Conservation (phyloP, 2,113 vertebrate species). For the Chaetodon auriga region DNA sequence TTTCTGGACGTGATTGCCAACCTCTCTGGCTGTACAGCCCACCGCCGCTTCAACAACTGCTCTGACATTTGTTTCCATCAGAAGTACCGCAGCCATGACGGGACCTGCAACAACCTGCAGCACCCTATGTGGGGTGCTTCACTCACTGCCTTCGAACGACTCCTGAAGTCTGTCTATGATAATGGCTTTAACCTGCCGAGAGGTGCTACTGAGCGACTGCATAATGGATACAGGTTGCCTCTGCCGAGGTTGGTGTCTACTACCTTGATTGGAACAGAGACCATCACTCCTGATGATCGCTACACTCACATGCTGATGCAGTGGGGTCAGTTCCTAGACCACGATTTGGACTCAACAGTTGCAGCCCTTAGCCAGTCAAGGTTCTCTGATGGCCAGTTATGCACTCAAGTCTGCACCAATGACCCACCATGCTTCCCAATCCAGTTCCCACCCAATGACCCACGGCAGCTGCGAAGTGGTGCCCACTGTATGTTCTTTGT, state of each 20-base stretch:
- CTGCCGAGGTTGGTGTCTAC: slow-evolving; percentile 95
- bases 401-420: slow-evolving; percentile 91
- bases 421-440: slow-evolving; percentile 97
- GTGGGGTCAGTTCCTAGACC: slow-evolving; percentile 99
- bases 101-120: slow-evolving; percentile 98
- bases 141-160: slow-evolving; percentile 94
- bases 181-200: slow-evolving; percentile 97
- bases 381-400: slow-evolving; percentile 96
- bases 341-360: slow-evolving; percentile 95
- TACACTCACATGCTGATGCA: slow-evolving; percentile 99
- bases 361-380: slow-evolving; percentile 94
- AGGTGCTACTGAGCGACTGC: slow-evolving; percentile 85
- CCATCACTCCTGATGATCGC: slow-evolving; percentile 91
- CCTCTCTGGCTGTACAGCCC: slow-evolving; percentile 95
- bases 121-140: slow-evolving; percentile 99
- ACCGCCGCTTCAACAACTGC: slow-evolving; percentile 96
- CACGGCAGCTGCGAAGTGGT: slow-evolving; percentile 85
- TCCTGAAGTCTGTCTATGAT: slow-evolving; percentile 96
- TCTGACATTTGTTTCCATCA: slow-evolving; percentile 98
- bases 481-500: slow-evolving; percentile 98
- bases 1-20: slow-evolving; percentile 97
- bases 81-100: slow-evolving; percentile 95
- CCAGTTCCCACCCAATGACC: slow-evolving; percentile 92
- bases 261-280: slow-evolving; percentile 92
- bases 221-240: slow-evolving; percentile 89